A percentile compares a stretch with the other conserved stretches of the same genome.
phyloP scores from a whole-genome alignment of 2,113 vertebrate species.

The Pholis gunnellus region DNA sequence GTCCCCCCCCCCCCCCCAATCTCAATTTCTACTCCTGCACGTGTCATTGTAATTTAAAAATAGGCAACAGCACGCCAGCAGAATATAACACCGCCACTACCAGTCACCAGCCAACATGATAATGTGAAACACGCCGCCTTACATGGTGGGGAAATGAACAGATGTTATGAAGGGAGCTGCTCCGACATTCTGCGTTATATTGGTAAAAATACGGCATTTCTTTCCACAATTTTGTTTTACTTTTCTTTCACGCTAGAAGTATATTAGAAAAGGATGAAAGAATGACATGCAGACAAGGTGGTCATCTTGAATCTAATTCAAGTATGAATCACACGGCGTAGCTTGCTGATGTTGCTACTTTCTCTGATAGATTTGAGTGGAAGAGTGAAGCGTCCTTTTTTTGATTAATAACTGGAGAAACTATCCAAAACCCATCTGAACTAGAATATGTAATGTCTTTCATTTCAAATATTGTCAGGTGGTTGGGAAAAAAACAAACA shows the following conservation, averaged over 20 bases:
- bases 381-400: constrained; percentile 1
- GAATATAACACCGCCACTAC: constrained; percentile 29
- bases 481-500: neutral
- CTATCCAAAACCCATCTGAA: neutral
- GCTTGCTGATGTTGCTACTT: neutral
- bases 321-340: neutral
- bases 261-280: neutral
- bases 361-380: constrained; percentile 3
- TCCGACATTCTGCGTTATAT: neutral
- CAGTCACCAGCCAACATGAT: constrained; percentile 33
- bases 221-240: neutral
- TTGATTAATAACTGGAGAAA: constrained; percentile 13
- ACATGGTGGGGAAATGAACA: neutral
- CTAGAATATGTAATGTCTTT: neutral
- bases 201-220: constrained; percentile 2
- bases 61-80: constrained; percentile 31
- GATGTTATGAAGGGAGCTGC: constrained; percentile 21
- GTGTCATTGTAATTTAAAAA: constrained; percentile 60
- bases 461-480: no score
- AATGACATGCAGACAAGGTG: neutral
- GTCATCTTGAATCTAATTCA: neutral
- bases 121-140: constrained; percentile 15
- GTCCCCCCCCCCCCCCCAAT: constrained; percentile 26
- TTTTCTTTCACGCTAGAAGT: neutral
- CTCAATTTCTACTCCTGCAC: constrained; percentile 34